A percentile compares a stretch with the other conserved stretches of the same genome.
Evolutionary conservation across 2,113 vertebrate genomes (phyloP).

Genomic region (Oncorhynchus masou): DNA sequence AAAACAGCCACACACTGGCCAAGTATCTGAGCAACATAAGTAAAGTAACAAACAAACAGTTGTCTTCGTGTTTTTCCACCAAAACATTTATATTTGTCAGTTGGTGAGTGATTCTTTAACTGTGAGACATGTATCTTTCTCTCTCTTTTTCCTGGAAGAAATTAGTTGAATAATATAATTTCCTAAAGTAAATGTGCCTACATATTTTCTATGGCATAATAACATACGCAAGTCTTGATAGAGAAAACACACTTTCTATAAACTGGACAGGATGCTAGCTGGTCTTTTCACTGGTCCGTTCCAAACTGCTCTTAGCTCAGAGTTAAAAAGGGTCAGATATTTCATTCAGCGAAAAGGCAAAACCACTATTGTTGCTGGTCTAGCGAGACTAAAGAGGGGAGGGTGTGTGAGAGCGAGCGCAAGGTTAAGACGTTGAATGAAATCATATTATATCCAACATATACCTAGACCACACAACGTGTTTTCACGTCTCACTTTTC

Average conservation of each 20-base stretch:
- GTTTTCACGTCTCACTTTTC: constrained; percentile 88
- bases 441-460: constrained; percentile 86
- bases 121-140: neutral
- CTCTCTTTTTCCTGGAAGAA: constrained; percentile 1
- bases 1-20: constrained; percentile 8
- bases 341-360: constrained; percentile 88
- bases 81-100: constrained; percentile 25
- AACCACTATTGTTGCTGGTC: constrained; percentile 73
- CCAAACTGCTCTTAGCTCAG: constrained; percentile 42
- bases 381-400: constrained; percentile 19
- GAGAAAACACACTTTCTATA: neutral
- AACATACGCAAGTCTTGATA: neutral
- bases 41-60: constrained; percentile 27
- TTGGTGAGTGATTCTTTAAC: neutral
- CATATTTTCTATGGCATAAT: neutral
- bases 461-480: constrained; percentile 96
- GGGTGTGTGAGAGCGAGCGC: neutral
- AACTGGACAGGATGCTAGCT: neutral
- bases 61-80: constrained; percentile 9
- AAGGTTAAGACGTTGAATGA: constrained; percentile 68
- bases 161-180: constrained; percentile 5
- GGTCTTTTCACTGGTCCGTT: neutral
- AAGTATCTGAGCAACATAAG: constrained; percentile 30
- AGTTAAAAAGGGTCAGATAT: constrained; percentile 69
- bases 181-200: constrained; percentile 7